These are phyloP conservation scores for Xylophagus ater DNA, from an alignment of 2,888 invertebrate species.

Conservation along the genomic window DNA sequence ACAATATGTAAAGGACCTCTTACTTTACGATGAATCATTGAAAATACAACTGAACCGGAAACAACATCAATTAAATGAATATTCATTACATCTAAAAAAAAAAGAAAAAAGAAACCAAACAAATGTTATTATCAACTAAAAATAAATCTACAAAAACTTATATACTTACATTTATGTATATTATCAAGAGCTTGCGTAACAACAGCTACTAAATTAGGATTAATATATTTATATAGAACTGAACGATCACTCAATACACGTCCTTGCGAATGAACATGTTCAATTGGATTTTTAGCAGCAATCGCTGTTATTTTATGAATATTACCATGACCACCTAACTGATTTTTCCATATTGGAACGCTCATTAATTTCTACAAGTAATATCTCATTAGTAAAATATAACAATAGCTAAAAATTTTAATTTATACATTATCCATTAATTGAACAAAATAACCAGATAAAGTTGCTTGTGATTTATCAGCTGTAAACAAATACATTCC, in stretches of 20 bases:
- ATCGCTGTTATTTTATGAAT: conserved; percentile 52
- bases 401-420: too few relatives aligned
- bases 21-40: conserved; percentile 74
- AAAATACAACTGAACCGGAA: conserved; percentile 76
- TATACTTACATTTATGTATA: conserved; percentile 54
- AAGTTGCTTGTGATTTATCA: conserved; percentile 44
- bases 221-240: conserved; percentile 96
- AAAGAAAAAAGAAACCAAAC: conserved; percentile 8
- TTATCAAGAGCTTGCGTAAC: conserved; percentile 66
- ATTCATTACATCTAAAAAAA: conserved; percentile 58
- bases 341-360: conserved; percentile 60
- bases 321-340: conserved; percentile 48
- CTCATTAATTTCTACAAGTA: conserved; percentile 50
- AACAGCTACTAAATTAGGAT: conserved; percentile 90
- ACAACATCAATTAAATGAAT: conserved; percentile 84
- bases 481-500: conserved; percentile 54
- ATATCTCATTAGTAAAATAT: neutral
- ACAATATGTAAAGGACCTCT: conserved; percentile 76
- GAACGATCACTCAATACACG: conserved; percentile 89
- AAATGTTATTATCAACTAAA: neutral
- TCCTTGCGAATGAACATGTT: conserved; percentile 88
- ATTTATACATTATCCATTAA: conserved; percentile 27
- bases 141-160: conserved; percentile 7
- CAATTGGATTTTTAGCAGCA: conserved; percentile 53
- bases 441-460: conserved; percentile 50